Evolutionary conservation across 2,888 invertebrate genomes (phyloP).

Genomic region (Drosophila mayaguana): DNA sequence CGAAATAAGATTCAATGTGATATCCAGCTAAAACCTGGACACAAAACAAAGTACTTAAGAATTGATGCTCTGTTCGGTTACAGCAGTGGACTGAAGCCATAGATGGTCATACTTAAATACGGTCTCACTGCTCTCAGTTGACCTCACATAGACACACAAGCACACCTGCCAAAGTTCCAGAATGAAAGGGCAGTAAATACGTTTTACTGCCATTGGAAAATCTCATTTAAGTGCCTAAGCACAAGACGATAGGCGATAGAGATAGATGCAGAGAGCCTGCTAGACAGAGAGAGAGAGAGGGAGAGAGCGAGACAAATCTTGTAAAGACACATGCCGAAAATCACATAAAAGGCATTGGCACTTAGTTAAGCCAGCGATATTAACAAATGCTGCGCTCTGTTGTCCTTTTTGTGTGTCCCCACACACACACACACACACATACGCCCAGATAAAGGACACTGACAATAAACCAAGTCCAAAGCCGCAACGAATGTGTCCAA

Average conservation of each 20-base stretch:
- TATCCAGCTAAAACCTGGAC: constrained; percentile 33
- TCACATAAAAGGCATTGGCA: constrained; percentile 79
- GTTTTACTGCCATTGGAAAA: constrained; percentile 41
- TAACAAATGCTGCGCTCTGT: constrained; percentile 72
- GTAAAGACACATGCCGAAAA: constrained; percentile 46
- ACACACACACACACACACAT: constrained; percentile 28
- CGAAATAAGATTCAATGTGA: constrained; percentile 56
- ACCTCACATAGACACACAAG: constrained; percentile 5
- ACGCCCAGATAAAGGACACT: constrained; percentile 39
- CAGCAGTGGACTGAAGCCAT: constrained; percentile 8
- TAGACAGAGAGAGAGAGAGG: not conserved
- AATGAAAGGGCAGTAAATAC: constrained; percentile 44
- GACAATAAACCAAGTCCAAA: constrained; percentile 58
- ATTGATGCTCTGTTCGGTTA: not conserved
- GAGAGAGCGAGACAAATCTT: constrained; percentile 5
- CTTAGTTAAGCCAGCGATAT: constrained; percentile 77
- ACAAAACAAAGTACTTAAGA: constrained; percentile 27
- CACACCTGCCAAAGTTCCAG: constrained; percentile 34
- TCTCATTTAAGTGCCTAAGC: constrained; percentile 19
- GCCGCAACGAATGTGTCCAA: constrained; percentile 53
- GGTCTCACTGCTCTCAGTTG: constrained; percentile 20
- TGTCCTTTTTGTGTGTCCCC: constrained; percentile 47
- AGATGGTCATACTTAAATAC: constrained; percentile 45
- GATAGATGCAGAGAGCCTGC: not conserved
- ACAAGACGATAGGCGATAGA: not conserved